Base-by-base conservation (phyloP, 2,797 vertebrate species). In the Gila robusta region DNA sequence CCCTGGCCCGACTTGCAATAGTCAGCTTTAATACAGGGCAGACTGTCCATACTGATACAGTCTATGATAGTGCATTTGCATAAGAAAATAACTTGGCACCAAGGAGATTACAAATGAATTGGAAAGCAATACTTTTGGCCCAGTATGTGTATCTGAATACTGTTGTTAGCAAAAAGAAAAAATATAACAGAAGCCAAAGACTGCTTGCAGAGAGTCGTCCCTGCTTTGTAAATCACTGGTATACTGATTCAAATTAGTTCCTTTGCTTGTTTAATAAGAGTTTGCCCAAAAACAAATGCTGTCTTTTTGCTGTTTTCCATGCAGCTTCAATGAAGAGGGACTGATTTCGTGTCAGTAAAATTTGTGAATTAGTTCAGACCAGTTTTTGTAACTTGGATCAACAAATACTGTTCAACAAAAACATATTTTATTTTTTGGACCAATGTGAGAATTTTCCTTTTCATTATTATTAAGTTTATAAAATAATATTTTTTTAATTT, bases 81-180 rank as follows among this genome's bases (percentile, higher is more conserved):
- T 88, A 85, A 79, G 78, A 86, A 86, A 84, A 84, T 89, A 89
- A 87, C 85, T 83, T 89, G 81, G 84, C 71, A 44, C 76, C 52
- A 59, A 32, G 19, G 35, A 85, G 67, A 88, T 86, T 77, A 86
- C 52, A 81, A 62, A 37, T 23, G 80, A 52, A 81, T 84, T 76
- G 81, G 72, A 86, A 85, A 85, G 83, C 70, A 81, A 67, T 67
- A 78, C 82, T 78, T 85, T 64, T 78, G 47, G 66, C 32, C 11
- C n/a, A 17, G 35, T 49, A 28, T 62, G 35, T 79, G n/a, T 72
- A 72, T 80, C 66, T 64, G 44, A 32, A 73, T 66, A 62, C 17
- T 39, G 56, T 49, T 82, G 73, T 72, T 81, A 70, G 72, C 41
- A 9, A 66, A 67, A 69, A 81, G 21, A 70, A 52, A 37, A 62